phyloP scores from a whole-genome alignment of 2,888 invertebrate genomes.

The Leptopilina syphax region DNA sequence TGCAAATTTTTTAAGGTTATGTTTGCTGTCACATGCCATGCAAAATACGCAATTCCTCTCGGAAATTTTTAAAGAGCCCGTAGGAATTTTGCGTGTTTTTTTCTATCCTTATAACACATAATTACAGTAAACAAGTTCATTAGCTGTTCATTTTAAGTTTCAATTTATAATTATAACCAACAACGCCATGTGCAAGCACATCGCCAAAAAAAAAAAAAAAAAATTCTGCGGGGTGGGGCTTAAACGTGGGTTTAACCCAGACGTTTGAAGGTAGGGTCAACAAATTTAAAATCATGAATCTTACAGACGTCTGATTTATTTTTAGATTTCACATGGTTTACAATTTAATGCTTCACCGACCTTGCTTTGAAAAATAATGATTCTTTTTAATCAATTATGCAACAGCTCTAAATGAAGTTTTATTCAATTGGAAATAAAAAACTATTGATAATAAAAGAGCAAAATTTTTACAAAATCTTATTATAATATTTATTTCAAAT shows the following conservation, averaged over 20 bases:
- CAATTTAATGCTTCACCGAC: not conserved
- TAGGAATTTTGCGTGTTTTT: constrained; percentile 10
- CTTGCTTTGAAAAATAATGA: constrained; percentile 1
- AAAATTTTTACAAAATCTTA: not conserved
- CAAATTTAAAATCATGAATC: constrained; percentile 21
- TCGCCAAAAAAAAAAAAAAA: constrained; percentile 29
- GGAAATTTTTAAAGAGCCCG: constrained; percentile 25
- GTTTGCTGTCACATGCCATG: constrained; percentile 43
- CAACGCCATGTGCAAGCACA: constrained; percentile 27
- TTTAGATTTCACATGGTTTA: constrained; percentile 22
- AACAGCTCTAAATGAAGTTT: not conserved
- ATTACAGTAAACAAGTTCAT: not conserved
- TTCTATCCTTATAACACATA: not conserved
- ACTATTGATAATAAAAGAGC: not conserved
- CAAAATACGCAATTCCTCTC: constrained; percentile 21
- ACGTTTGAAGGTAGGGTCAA: not conserved
- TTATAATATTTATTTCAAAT: not conserved
- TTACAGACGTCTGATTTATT: constrained; percentile 32
- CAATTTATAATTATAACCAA: constrained; percentile 18
- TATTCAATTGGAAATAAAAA: not conserved
- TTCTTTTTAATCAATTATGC: not conserved
- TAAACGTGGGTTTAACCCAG: constrained; percentile 1
- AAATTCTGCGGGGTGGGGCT: constrained; percentile 26
- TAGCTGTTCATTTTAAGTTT: not conserved
- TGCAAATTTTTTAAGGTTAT: constrained; percentile 43